Percentiles rank a stretch among this genome's conserved stretches.
These are phyloP conservation scores for Kryphioiulus occultus DNA, from an alignment of 2,888 invertebrate genomes.

Conservation along the genomic window DNA sequence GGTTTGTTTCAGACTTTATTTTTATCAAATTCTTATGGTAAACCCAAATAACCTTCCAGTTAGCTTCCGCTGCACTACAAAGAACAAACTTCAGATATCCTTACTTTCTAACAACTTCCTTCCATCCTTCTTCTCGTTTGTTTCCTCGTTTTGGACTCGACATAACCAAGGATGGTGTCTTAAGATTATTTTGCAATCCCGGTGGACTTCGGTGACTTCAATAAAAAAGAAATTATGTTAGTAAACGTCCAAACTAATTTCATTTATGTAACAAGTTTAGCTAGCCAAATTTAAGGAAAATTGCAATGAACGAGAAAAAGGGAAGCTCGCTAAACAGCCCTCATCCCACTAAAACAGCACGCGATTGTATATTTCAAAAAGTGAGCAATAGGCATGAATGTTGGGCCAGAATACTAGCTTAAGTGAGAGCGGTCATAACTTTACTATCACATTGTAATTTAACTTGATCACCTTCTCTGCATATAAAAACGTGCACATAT, in stretches of 20 bases:
- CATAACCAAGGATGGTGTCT: conserved; percentile 53
- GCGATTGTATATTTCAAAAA: no score
- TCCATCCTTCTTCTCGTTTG: conserved; percentile 92
- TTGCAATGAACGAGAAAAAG: no score
- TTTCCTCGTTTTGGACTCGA: conserved; percentile 74
- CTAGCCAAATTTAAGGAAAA: no score
- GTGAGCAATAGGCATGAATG: no score
- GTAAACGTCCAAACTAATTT: neutral
- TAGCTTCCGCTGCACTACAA: conserved; percentile 4
- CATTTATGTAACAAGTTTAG: no score
- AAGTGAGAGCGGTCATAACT: no score
- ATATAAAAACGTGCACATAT: no score
- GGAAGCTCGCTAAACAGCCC: no score
- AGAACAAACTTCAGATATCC: neutral
- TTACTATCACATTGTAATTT: no score
- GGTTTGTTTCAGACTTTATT: neutral
- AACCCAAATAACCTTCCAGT: neutral
- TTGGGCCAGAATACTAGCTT: no score
- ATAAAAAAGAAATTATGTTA: conserved; percentile 18
- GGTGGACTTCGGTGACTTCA: conserved; percentile 43
- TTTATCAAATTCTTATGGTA: neutral
- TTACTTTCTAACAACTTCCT: conserved; percentile 89
- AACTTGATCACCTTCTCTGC: no score
- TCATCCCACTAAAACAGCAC: no score
- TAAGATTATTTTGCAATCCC: conserved; percentile 48